A percentile compares a stretch with the other conserved stretches of the same genome.
Conservation (phyloP, 1,140 invertebrate genomes). For the Drosophila carrolli region DNA sequence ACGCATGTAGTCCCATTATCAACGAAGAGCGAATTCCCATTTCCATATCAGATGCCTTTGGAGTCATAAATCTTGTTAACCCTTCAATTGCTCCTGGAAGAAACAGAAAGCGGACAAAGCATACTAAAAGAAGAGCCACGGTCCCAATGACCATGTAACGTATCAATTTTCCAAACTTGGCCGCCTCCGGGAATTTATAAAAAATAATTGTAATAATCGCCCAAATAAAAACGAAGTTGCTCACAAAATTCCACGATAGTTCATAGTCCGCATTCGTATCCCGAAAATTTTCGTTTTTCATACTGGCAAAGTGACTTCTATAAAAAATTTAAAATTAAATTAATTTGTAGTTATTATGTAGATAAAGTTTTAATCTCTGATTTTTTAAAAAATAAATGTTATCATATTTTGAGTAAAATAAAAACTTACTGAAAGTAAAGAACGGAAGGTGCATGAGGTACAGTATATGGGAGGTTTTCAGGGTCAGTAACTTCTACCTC, state of each 20-base stretch:
- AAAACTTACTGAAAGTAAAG: slow-evolving; percentile 60
- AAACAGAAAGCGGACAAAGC: slow-evolving; percentile 59
- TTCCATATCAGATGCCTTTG: slow-evolving; percentile 68
- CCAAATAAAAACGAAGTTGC: slow-evolving; percentile 45
- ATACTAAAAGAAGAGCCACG: slow-evolving; percentile 42
- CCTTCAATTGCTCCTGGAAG: slow-evolving; percentile 91
- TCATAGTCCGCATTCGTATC: background rate
- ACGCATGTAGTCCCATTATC: slow-evolving; percentile 84
- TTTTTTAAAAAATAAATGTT: background rate
- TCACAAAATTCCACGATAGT: slow-evolving; percentile 48
- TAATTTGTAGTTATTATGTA: background rate
- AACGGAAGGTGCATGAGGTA: slow-evolving; percentile 62
- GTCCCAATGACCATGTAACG: slow-evolving; percentile 47
- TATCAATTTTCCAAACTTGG: slow-evolving; percentile 62
- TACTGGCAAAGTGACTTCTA: slow-evolving; percentile 40
- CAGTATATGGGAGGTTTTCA: background rate
- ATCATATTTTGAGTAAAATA: no score
- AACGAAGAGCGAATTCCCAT: slow-evolving; percentile 21
- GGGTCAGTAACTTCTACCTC: no score
- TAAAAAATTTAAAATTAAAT: background rate
- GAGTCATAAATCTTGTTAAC: slow-evolving; percentile 91
- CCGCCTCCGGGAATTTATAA: slow-evolving; percentile 58
- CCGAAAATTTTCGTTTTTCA: background rate
- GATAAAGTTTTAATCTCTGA: no score
- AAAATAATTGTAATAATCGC: slow-evolving; percentile 47